phyloP scores from a whole-genome alignment of 1,140 invertebrate species.

The Drosophila repleta region DNA sequence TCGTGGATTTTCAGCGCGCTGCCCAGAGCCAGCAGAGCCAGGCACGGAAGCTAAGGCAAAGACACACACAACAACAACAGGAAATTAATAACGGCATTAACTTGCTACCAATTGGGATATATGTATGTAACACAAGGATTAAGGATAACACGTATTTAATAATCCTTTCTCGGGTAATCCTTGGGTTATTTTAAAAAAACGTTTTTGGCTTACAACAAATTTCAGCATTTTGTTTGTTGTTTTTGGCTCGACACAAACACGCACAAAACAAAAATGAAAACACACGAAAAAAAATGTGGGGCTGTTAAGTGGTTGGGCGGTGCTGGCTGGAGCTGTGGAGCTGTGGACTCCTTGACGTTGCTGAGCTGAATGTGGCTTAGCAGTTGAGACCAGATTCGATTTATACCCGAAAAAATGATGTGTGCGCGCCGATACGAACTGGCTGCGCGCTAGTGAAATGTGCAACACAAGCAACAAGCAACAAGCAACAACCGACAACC shows the following conservation, averaged over 20 bases:
- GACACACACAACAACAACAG: slow-evolving; percentile 6
- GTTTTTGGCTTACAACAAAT: slow-evolving; percentile 70
- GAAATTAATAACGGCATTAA: background rate
- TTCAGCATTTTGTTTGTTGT: slow-evolving; percentile 65
- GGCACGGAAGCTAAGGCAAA: slow-evolving; percentile 59
- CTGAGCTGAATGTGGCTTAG: slow-evolving; percentile 72
- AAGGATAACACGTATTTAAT: background rate
- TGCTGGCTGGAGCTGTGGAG: slow-evolving; percentile 17
- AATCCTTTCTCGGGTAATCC: slow-evolving; percentile 3
- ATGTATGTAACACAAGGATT: slow-evolving; percentile 3
- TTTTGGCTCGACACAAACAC: slow-evolving; percentile 20
- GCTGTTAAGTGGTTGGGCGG: background rate
- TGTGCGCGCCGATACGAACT: slow-evolving; percentile 24
- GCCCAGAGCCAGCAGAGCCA: slow-evolving; percentile 50
- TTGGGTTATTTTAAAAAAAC: slow-evolving; percentile 5
- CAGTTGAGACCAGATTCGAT: slow-evolving; percentile 79
- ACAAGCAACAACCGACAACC: slow-evolving; percentile 6
- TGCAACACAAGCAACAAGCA: slow-evolving; percentile 44
- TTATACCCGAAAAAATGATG: slow-evolving; percentile 68
- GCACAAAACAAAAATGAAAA: slow-evolving; percentile 29
- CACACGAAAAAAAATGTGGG: background rate
- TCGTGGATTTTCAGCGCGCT: slow-evolving; percentile 73
- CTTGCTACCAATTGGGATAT: background rate
- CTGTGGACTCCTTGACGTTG: slow-evolving; percentile 58
- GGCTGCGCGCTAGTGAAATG: slow-evolving; percentile 57